phyloP scores from a whole-genome alignment of 2,888 invertebrate species.

The Drosophila mayaguana region DNA sequence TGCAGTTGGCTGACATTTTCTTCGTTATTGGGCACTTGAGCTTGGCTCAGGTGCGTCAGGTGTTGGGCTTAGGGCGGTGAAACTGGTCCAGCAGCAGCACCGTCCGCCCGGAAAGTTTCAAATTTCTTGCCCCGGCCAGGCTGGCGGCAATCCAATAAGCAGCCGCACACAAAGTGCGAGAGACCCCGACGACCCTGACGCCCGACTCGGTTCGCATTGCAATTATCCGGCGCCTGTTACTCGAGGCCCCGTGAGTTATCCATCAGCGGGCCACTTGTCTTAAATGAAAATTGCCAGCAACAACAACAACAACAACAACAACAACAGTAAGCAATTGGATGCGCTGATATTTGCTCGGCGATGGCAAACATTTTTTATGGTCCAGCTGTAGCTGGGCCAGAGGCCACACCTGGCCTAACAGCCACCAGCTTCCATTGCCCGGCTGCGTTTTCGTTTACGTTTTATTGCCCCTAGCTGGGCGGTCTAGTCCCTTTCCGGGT shows the following conservation, averaged over 20 bases:
- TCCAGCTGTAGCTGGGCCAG: conserved; percentile 9
- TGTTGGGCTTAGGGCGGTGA: conserved; percentile 21
- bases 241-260: conserved; percentile 61
- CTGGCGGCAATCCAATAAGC: conserved; percentile 47
- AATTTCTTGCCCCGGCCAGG: conserved; percentile 44
- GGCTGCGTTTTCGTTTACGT: conserved; percentile 6
- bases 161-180: conserved; percentile 22
- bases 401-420: conserved; percentile 23
- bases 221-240: conserved; percentile 56
- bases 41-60: conserved; percentile 51
- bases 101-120: conserved; percentile 57
- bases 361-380: conserved; percentile 42
- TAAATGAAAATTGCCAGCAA: conserved; percentile 58
- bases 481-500: conserved; percentile 28
- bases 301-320: conserved; percentile 16
- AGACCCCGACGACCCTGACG: conserved; percentile 4
- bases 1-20: conserved; percentile 36
- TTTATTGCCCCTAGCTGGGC: conserved; percentile 41
- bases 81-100: background rate
- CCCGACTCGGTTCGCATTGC: conserved; percentile 54
- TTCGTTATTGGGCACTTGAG: conserved; percentile 56
- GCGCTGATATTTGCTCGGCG: conserved; percentile 46
- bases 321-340: conserved; percentile 31
- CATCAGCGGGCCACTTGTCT: conserved; percentile 59
- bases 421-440: conserved; percentile 1